phyloP scores from a whole-genome alignment of 2,113 vertebrate genomes.

The Pungitius pungitius region DNA sequence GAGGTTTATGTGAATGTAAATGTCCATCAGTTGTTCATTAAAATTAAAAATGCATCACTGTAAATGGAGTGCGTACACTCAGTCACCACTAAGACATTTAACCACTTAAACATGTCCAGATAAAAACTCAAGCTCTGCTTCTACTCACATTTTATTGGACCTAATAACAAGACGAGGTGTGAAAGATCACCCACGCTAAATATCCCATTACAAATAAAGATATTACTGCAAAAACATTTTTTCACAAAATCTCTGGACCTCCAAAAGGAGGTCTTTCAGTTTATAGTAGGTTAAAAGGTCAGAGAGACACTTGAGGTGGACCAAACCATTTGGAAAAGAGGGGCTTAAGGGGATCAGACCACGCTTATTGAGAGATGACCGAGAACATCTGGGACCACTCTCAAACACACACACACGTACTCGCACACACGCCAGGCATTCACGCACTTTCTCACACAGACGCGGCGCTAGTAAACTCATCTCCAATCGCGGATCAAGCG shows the following conservation, averaged over 20 bases:
- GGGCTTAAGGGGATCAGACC: slow-evolving; percentile 74
- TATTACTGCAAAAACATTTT: slow-evolving; percentile 32
- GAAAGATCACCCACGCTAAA: slow-evolving; percentile 62
- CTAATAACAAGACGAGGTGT: slow-evolving; percentile 11
- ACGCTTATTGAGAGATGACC: slow-evolving; percentile 79
- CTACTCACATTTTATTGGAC: slow-evolving; percentile 40
- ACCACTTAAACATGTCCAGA: slow-evolving; percentile 30
- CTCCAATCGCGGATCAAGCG: slow-evolving; percentile 62
- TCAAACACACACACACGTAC: slow-evolving; percentile 54
- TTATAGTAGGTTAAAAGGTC: slow-evolving; percentile 70
- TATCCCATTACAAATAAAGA: slow-evolving; percentile 57
- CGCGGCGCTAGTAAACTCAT: slow-evolving; percentile 29
- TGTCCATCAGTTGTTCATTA: slow-evolving; percentile 4
- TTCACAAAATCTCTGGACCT: slow-evolving; percentile 20
- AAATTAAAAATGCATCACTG: slow-evolving; percentile 11
- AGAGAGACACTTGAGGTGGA: slow-evolving; percentile 63
- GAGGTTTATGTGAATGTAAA: neutral
- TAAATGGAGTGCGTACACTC: neutral
- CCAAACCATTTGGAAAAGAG: slow-evolving; percentile 65
- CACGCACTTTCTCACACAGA: slow-evolving; percentile 33
- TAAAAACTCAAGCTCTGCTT: slow-evolving; percentile 28
- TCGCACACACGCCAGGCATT: slow-evolving; percentile 31
- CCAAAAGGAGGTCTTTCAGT: slow-evolving; percentile 50
- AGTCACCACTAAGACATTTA: slow-evolving; percentile 8
- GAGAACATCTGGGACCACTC: slow-evolving; percentile 81